Evolutionary conservation across 1,140 invertebrate genomes (phyloP).

Genomic region (Bombus terrestris): DNA sequence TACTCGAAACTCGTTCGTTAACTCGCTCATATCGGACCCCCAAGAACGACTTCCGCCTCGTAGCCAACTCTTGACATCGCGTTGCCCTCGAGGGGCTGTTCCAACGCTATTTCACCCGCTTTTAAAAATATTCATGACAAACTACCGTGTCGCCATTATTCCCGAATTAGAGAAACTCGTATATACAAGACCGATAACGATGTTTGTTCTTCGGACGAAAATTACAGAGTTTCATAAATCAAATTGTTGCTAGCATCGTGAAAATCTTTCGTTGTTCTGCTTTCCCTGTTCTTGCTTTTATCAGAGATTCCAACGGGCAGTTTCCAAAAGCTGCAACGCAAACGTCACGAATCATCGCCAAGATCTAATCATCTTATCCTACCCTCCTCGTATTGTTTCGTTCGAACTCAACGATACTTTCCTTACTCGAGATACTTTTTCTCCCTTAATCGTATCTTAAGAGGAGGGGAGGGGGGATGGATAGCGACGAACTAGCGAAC

Average conservation of each 20-base stretch:
- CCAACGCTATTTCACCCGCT: background rate
- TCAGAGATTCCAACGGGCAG: background rate
- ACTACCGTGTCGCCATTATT: background rate
- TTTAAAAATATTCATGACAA: constrained; percentile 35
- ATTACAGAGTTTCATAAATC: constrained; percentile 5
- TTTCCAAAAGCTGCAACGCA: constrained; percentile 7
- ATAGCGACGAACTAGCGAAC: background rate
- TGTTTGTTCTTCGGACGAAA: background rate
- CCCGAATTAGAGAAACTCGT: background rate
- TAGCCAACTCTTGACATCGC: constrained; percentile 21
- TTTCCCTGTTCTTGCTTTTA: background rate
- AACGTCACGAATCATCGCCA: constrained; percentile 23
- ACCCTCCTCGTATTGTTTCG: constrained; percentile 34
- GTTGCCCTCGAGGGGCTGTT: constrained; percentile 11
- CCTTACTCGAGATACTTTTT: constrained; percentile 3
- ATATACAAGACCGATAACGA: background rate
- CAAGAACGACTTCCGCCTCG: constrained; percentile 61
- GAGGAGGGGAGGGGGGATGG: too few species aligned
- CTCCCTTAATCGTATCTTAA: background rate
- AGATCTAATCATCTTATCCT: constrained; percentile 48
- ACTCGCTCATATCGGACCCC: constrained; percentile 47
- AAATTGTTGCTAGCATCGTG: constrained; percentile 4
- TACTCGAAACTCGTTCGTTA: constrained; percentile 68
- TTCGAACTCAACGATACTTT: constrained; percentile 28
- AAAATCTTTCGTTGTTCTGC: background rate